phyloP scores from a whole-genome alignment of 2,797 vertebrate species.

The Meriones psammophilus region DNA sequence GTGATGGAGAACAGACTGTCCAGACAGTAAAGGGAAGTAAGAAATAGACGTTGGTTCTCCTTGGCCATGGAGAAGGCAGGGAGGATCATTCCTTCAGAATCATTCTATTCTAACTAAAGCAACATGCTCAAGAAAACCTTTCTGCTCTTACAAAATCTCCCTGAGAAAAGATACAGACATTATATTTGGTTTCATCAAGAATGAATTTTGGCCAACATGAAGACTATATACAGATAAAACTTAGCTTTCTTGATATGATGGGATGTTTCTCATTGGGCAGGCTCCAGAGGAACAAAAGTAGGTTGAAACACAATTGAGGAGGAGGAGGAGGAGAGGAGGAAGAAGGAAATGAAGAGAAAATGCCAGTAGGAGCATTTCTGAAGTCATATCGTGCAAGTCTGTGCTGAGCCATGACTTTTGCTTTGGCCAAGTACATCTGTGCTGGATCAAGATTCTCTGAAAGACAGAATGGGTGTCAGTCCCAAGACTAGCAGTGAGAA shows the following conservation, averaged over 20 bases:
- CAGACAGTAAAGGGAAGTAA: background rate
- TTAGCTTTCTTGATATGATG: slow-evolving; percentile 13
- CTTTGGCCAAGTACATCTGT: slow-evolving; percentile 4
- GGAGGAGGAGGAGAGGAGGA: too few species aligned
- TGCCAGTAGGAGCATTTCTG: background rate
- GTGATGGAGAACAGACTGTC: background rate
- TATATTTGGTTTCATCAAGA: background rate
- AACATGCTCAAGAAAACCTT: background rate
- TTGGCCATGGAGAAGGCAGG: background rate
- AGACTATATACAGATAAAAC: slow-evolving; percentile 52
- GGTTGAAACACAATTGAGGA: background rate
- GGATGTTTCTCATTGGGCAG: background rate
- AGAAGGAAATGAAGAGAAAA: background rate
- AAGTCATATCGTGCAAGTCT: background rate
- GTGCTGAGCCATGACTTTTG: slow-evolving; percentile 35
- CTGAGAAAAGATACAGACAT: slow-evolving; percentile 19
- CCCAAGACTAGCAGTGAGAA: background rate
- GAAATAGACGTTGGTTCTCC: background rate
- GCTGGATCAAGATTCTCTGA: background rate
- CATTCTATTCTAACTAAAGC: background rate
- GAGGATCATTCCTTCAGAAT: background rate
- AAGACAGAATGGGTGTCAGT: background rate
- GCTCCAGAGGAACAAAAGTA: background rate
- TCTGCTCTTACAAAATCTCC: slow-evolving; percentile 42
- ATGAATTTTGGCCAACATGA: slow-evolving; percentile 21